Evolutionary conservation across 1,140 invertebrate species (phyloP).

Genomic region (Lethocerus indicus): DNA sequence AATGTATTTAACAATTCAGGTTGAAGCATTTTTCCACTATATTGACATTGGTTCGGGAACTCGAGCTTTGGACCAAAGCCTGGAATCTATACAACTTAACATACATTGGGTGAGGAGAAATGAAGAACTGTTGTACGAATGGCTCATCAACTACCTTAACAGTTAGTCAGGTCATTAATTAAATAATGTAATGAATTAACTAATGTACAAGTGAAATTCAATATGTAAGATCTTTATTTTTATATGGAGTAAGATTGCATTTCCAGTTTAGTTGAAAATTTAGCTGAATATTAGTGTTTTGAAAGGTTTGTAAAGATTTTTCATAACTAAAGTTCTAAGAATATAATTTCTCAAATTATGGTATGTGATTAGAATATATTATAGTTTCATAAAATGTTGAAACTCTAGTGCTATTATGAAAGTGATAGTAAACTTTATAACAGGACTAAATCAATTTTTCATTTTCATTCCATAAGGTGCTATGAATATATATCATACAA

Average conservation of each 20-base stretch:
- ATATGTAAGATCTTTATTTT: neutral
- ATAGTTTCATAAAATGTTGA: too few relatives aligned
- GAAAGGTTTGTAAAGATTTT: neutral
- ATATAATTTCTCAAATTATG: neutral
- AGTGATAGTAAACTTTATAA: too few relatives aligned
- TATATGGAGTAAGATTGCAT: neutral
- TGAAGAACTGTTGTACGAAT: conserved; percentile 36
- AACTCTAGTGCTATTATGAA: too few relatives aligned
- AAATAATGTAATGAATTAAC: conserved; percentile 4
- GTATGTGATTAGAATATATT: too few relatives aligned
- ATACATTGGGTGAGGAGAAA: conserved; percentile 57
- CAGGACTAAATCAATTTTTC: too few relatives aligned
- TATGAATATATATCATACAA: too few relatives aligned
- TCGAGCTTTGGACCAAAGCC: conserved; percentile 47
- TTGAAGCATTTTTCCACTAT: conserved; percentile 45
- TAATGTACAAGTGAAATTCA: neutral
- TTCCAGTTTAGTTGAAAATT: neutral
- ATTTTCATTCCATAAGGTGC: too few relatives aligned
- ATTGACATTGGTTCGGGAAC: conserved; percentile 46
- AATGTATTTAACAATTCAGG: conserved; percentile 29
- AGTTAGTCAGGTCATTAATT: conserved; percentile 13
- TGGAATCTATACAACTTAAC: conserved; percentile 60
- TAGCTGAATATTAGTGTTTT: neutral
- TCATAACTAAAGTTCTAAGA: neutral
- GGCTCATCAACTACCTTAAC: conserved; percentile 32